Evolutionary conservation across 1,140 invertebrate genomes (phyloP).

Genomic region (Aricia agestis): DNA sequence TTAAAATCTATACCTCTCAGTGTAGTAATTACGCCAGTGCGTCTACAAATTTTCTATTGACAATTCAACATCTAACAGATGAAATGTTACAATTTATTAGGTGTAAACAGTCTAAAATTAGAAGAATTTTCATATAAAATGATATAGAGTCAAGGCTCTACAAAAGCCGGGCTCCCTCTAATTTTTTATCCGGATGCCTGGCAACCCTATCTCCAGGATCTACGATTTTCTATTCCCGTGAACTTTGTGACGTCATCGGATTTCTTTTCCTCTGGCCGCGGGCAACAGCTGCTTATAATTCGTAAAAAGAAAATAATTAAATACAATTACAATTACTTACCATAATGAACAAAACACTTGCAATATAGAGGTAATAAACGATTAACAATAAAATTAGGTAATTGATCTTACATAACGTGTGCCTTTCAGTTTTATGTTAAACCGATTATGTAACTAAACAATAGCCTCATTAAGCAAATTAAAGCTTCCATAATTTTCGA

Average conservation of each 20-base stretch:
- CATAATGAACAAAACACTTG: background rate
- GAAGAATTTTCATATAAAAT: too few species aligned
- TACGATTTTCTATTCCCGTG: background rate
- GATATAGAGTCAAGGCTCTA: too few species aligned
- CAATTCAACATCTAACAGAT: too few species aligned
- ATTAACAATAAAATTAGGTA: background rate
- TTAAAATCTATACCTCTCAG: too few species aligned
- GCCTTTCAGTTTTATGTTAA: conserved; percentile 9
- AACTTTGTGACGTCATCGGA: background rate
- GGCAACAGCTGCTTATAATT: too few species aligned
- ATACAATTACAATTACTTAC: background rate
- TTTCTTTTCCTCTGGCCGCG: too few species aligned
- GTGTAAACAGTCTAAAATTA: too few species aligned
- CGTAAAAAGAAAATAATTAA: background rate
- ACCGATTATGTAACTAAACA: background rate
- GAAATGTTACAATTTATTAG: too few species aligned
- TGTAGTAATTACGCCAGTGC: too few species aligned
- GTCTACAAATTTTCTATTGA: too few species aligned
- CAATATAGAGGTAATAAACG: background rate
- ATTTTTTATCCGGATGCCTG: too few species aligned
- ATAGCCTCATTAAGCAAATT: background rate
- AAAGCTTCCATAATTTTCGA: background rate
- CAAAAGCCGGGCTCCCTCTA: too few species aligned
- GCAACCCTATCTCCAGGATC: background rate
- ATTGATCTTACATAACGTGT: background rate